Base-by-base conservation (phyloP, 2,888 invertebrate genomes). In the Drosophila parthenogenetica region DNA sequence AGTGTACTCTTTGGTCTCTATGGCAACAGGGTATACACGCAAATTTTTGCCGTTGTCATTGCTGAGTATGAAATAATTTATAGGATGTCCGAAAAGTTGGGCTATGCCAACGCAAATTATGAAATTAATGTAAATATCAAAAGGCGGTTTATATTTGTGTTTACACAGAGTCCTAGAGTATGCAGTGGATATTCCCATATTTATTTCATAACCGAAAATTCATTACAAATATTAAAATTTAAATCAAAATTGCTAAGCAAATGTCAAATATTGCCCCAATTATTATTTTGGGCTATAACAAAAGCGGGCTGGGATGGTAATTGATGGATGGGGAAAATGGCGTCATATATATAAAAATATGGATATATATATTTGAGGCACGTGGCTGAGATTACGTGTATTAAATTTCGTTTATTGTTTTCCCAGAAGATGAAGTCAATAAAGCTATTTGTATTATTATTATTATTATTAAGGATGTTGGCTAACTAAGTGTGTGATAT, bases 401-500 rank as follows among this genome's bases (percentile, higher is more conserved):
- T 89, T 72, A 75, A 84, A 85, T 85, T 89, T 69, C 72, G 69
- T 63, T 84, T 67, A 78, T 83, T 89, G 79, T 87, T 77, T 66
- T 50, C 35, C 58, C 53, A 59, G 14, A 40, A 61, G 46, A 81
- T 66, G 54, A 40, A 81, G 85, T 71, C 85, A 87, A 89, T 82
- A 86, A 77, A 82, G 81, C 64, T 69, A 67, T 89, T 89, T 87
- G 87, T 67, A 65, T 61, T 87, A 58, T 88, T 69, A 85, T 73
- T 50, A 43, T 50, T 45, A 43, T 14, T 57, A 22, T 50, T 48
- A 57, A 57, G 35, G 42, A 64, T 50, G 59, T 29, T 29, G 29
- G 42, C 48, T 46, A 63, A 58, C 48, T 46, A 63, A 58, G 63
- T 62, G 59, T 32, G 32, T 32, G 22, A 58, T 58, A 43, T 49